These are phyloP conservation scores for Eulemur mongoz DNA, from an alignment of 2,797 vertebrate species.

Conservation along the genomic window DNA sequence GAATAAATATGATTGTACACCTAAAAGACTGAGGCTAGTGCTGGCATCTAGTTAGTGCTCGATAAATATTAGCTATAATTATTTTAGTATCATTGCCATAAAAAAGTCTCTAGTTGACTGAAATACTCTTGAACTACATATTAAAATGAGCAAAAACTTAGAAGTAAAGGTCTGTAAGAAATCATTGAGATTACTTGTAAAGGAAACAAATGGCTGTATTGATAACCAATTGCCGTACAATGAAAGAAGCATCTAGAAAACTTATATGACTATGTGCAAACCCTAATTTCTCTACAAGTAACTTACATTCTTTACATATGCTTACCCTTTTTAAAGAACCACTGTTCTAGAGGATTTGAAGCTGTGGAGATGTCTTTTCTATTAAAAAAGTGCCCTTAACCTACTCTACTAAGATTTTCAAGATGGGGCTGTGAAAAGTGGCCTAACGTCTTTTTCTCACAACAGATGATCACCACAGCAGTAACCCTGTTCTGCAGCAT, in stretches of 20 bases:
- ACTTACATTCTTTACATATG: not conserved
- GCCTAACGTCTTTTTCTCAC: constrained; percentile 8
- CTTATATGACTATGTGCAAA: not conserved
- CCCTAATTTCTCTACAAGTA: constrained; percentile 33
- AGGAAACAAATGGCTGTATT: not conserved
- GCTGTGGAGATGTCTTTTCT: not conserved
- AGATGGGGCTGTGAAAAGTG: not conserved
- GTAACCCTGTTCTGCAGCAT: constrained; percentile 90
- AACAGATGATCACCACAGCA: constrained; percentile 92
- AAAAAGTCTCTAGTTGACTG: not conserved
- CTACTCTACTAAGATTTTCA: not conserved
- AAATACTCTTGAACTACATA: not conserved
- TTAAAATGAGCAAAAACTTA: constrained; percentile 18
- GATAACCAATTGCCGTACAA: not conserved
- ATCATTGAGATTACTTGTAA: not conserved
- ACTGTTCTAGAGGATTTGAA: not conserved
- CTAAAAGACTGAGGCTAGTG: not conserved
- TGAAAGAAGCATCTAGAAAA: constrained; percentile 1
- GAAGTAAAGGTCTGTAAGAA: not conserved
- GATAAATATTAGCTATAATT: constrained; percentile 17
- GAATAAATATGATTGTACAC: not conserved
- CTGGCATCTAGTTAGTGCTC: not conserved
- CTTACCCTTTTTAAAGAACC: constrained; percentile 36
- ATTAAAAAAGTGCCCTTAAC: not conserved
- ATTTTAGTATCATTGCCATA: not conserved